Evolutionary conservation across 1,140 invertebrate genomes (phyloP).

Genomic region (Portunus trituberculatus): DNA sequence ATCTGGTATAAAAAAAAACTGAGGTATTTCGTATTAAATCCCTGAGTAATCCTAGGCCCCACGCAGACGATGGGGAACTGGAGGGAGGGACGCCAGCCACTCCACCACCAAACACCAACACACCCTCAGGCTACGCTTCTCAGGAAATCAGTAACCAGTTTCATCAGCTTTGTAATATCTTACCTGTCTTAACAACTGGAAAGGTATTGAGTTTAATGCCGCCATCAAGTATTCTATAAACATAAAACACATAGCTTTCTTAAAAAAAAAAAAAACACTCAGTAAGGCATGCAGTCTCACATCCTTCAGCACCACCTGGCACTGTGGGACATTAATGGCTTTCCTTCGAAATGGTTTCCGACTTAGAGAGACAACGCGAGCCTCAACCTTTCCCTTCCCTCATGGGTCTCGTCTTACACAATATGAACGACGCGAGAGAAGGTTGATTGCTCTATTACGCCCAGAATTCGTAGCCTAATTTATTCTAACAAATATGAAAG

Average conservation of each 20-base stretch:
- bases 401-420: background rate
- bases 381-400: background rate
- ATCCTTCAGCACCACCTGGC: background rate
- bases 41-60: too few relatives aligned
- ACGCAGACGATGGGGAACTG: background rate
- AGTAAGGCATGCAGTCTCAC: background rate
- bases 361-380: background rate
- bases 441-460: background rate
- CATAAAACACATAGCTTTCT: too few relatives aligned
- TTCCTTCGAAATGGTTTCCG: background rate
- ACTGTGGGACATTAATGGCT: conserved; percentile 21
- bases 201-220: too few relatives aligned
- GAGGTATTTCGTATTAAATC: too few relatives aligned
- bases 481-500: background rate
- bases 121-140: too few relatives aligned
- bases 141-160: too few relatives aligned
- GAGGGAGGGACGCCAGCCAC: background rate
- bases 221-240: too few relatives aligned
- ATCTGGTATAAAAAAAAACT: too few relatives aligned
- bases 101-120: background rate
- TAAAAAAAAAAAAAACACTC: too few relatives aligned
- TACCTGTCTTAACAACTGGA: too few relatives aligned
- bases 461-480: background rate
- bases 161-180: too few relatives aligned
- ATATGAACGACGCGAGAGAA: background rate